Conservation (phyloP, 2,888 invertebrate genomes). For the Acanthosepion lycidas region DNA sequence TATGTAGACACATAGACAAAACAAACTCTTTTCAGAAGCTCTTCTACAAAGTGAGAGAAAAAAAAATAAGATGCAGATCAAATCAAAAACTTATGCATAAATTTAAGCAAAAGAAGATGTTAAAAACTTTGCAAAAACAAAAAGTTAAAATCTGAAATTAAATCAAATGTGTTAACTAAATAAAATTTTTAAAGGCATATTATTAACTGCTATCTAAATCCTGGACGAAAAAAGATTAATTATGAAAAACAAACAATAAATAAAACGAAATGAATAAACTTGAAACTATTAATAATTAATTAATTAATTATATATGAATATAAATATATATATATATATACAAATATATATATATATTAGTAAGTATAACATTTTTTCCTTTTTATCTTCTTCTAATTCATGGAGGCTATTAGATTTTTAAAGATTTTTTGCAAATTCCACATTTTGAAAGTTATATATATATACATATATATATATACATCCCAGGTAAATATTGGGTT, state of each 20-base stretch:
- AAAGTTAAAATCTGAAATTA: neutral
- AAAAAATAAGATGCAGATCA: neutral
- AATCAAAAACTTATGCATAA: slow-evolving; percentile 2
- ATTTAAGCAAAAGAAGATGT: neutral
- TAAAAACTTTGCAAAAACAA: neutral
- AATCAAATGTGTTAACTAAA: slow-evolving; percentile 20
- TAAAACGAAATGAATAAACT: neutral
- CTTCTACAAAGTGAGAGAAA: neutral
- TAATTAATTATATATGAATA: neutral
- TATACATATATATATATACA: neutral
- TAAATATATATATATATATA: neutral
- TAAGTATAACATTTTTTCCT: neutral
- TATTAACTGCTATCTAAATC: neutral
- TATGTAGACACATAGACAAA: neutral
- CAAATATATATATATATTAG: neutral
- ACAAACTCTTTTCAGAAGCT: neutral
- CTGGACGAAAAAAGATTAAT: neutral
- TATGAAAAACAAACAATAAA: neutral
- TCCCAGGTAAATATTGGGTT: neutral
- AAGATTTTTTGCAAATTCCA: slow-evolving; percentile 33
- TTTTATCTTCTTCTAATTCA: slow-evolving; percentile 33
- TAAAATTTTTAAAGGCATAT: neutral
- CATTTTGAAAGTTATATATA: neutral
- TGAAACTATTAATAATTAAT: neutral
- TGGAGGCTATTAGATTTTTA: slow-evolving; percentile 23